phyloP scores from a whole-genome alignment of 1,140 invertebrate species.

The Ericerus pela region DNA sequence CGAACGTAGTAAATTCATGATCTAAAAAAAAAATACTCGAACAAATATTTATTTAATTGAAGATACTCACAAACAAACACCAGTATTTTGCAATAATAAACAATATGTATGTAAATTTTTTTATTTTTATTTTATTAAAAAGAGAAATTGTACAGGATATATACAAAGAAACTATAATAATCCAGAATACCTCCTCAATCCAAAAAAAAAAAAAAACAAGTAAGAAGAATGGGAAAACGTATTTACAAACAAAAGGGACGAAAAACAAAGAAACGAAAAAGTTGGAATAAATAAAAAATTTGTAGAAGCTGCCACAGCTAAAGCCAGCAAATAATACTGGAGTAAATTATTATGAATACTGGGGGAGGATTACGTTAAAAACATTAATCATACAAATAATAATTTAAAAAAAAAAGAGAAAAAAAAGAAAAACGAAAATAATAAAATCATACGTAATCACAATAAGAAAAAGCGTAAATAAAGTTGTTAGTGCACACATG shows the following conservation, averaged over 20 bases:
- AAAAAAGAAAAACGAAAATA: conserved; percentile 6
- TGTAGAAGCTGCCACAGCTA: background rate
- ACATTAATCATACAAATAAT: background rate
- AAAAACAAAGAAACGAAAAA: conserved; percentile 1
- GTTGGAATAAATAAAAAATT: background rate
- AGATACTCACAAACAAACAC: background rate
- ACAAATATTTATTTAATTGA: background rate
- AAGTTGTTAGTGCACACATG: conserved; percentile 11
- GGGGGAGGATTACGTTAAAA: conserved; percentile 9
- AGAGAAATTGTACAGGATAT: conserved; percentile 8
- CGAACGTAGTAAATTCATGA: background rate
- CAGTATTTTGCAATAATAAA: background rate
- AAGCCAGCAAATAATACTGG: conserved; percentile 9
- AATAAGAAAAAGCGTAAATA: conserved; percentile 6
- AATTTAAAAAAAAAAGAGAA: background rate
- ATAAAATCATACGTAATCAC: conserved; percentile 10
- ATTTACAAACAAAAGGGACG: background rate
- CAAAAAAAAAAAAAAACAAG: background rate
- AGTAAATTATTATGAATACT: conserved; percentile 10
- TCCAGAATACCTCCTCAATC: conserved; percentile 1
- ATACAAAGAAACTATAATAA: background rate
- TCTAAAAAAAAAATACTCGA: background rate
- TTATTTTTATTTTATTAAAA: background rate
- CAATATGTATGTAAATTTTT: background rate
- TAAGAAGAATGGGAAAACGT: background rate